Conservation (phyloP, 2,797 vertebrate genomes). For the Manis javanica region DNA sequence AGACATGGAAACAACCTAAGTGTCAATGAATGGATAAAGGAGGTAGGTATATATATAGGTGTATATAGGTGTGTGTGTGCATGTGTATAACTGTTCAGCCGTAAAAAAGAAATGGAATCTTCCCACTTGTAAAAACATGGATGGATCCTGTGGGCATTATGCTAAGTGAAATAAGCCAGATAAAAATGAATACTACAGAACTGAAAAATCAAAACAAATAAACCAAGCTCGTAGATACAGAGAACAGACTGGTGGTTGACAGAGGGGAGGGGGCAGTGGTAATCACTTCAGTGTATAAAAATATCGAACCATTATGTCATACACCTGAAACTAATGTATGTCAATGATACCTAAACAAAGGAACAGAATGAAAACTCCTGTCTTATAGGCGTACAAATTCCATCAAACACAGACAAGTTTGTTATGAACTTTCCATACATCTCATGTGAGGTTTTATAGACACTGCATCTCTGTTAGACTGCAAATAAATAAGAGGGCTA, state of each 20-base stretch:
- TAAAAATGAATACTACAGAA: not conserved
- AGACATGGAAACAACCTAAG: not conserved
- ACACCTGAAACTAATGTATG: not conserved
- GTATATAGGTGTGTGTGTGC: too few relatives aligned
- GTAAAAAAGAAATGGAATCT: not conserved
- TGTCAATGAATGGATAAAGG: not conserved
- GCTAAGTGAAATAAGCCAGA: not conserved
- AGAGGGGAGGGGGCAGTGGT: not conserved
- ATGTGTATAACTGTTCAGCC: not conserved
- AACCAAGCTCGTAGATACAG: not conserved
- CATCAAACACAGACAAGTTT: conserved; percentile 8
- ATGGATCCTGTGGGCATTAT: not conserved
- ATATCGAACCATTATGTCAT: not conserved
- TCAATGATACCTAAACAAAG: not conserved
- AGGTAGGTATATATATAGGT: not conserved
- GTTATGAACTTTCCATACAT: not conserved
- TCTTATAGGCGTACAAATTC: not conserved
- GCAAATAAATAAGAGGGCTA: not conserved
- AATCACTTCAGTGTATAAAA: not conserved
- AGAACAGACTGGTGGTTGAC: not conserved
- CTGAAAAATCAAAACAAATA: not conserved
- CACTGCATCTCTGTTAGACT: conserved; percentile 11
- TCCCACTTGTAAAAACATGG: not conserved
- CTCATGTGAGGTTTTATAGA: conserved; percentile 12
- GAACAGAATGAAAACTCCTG: not conserved